A percentile compares a stretch with the other conserved stretches of the same genome.
phyloP scores from a whole-genome alignment of 2,888 invertebrate species.

The Lasius platythorax region DNA sequence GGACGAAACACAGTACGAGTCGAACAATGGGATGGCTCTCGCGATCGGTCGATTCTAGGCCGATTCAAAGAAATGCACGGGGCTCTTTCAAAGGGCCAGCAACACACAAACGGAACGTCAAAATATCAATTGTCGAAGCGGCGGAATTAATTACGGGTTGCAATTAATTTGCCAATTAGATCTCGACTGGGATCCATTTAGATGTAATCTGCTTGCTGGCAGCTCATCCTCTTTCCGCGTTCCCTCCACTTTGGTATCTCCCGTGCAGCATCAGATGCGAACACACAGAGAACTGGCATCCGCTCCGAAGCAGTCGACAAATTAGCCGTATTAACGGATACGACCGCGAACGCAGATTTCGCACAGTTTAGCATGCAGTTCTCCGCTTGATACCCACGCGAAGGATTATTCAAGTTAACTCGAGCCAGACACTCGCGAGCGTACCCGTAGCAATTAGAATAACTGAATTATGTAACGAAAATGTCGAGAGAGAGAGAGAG shows the following conservation, averaged over 20 bases:
- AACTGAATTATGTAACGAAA: conserved; percentile 54
- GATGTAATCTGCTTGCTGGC: conserved; percentile 78
- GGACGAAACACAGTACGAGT: conserved; percentile 31
- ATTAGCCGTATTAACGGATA: conserved; percentile 75
- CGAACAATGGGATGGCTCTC: conserved; percentile 54
- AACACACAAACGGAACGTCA: conserved; percentile 52
- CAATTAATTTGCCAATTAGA: conserved; percentile 81
- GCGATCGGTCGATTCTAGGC: conserved; percentile 27
- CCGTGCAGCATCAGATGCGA: conserved; percentile 63
- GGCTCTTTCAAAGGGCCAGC: conserved; percentile 1
- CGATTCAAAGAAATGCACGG: conserved; percentile 15
- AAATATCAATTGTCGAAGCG: conserved; percentile 72
- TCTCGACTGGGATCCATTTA: conserved; percentile 76
- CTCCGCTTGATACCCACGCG: conserved; percentile 65
- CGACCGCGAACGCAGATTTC: conserved; percentile 72
- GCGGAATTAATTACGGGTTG: conserved; percentile 76
- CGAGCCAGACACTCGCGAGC: conserved; percentile 56
- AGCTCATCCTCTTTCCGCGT: conserved; percentile 58
- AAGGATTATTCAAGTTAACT: conserved; percentile 72
- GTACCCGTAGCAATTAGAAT: conserved; percentile 41
- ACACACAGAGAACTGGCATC: conserved; percentile 66
- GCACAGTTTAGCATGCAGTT: conserved; percentile 63
- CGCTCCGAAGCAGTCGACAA: conserved; percentile 78
- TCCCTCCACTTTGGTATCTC: conserved; percentile 57
- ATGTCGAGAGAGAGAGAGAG: conserved; percentile 26